Evolutionary conservation across 2,113 vertebrate species (phyloP), one percentile per base, ranked within the genome.

Genomic region (Ophthalmotilapia sp.): DNA sequence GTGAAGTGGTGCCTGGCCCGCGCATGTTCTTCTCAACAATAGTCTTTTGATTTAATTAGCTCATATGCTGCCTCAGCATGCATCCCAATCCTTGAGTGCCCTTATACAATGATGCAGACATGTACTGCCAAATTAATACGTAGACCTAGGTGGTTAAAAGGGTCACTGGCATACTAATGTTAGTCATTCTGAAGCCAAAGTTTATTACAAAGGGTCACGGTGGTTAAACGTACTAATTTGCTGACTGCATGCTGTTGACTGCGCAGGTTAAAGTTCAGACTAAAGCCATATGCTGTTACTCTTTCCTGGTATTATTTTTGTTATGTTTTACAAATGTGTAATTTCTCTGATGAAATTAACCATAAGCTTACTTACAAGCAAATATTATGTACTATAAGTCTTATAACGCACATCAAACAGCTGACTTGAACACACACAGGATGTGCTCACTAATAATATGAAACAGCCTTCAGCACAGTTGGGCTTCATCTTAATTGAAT

Each of bases 61-160:
- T 93, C 88, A 87, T 86, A 42, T 3, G 5, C 84, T 90, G 79
- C 86, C 15, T 75, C 82, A 36, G 91, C 91, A 92, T 91, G 89
- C 49, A 53, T 9, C 26, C 54, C n/a, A 26, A 68, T 91, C 31
- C 62, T 83, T 19, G 15, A 88, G 53, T 82, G 62, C 70, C 77
- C 86, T 88, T 53, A n/a, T 5, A 79, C 75, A 62, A 65, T 45
- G 51, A 90, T 62, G 42, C 8, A 36, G 85, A 84, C 55, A 26
- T 84, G 77, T 49, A 33, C 21, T 42, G 73, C 80, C 68, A 80
- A 91, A 91, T 94, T 82, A 90, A 82, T 88, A 73, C 45, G 49
- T 62, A 56, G 10, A 84, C 73, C 54, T 54, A 5, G 33, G 79
- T 54, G 84, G 81, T 60, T 81, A 53, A 40, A 68, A 80, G 79